Conservation (phyloP, 2,113 vertebrate species). For the Peromyscus maniculatus region DNA sequence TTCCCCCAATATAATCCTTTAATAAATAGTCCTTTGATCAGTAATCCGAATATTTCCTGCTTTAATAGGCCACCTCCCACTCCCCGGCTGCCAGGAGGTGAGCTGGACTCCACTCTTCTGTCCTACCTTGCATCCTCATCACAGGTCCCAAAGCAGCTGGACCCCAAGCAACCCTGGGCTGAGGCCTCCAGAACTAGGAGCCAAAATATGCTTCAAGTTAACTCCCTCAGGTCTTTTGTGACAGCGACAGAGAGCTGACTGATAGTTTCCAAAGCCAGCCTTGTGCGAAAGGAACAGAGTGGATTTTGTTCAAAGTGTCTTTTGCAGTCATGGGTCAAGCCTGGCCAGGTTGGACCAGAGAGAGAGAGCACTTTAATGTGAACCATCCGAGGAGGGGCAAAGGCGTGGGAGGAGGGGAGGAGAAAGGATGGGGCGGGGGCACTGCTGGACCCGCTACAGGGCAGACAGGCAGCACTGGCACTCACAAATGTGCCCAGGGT, state of each 20-base stretch:
- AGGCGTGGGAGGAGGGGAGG: too few relatives aligned
- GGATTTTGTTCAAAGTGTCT: neutral
- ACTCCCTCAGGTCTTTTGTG: neutral
- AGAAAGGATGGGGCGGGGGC: neutral
- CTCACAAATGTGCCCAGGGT: neutral
- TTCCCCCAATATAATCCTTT: too few relatives aligned
- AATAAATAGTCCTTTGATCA: too few relatives aligned
- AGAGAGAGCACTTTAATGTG: neutral
- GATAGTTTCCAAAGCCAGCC: neutral
- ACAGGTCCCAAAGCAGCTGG: neutral
- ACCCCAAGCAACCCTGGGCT: neutral
- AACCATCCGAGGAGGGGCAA: neutral
- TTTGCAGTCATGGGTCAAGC: neutral
- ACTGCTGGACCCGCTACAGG: neutral
- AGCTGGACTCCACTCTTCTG: neutral
- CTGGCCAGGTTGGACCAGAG: neutral
- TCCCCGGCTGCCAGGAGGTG: neutral
- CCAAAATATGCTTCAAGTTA: neutral
- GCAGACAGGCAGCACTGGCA: neutral
- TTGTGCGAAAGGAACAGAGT: neutral
- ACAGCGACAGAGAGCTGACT: neutral
- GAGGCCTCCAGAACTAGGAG: neutral
- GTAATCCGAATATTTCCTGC: too few relatives aligned
- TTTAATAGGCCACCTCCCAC: neutral
- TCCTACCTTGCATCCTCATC: neutral